phyloP scores from a whole-genome alignment of 2,113 vertebrate species.

The Macrotus californicus region DNA sequence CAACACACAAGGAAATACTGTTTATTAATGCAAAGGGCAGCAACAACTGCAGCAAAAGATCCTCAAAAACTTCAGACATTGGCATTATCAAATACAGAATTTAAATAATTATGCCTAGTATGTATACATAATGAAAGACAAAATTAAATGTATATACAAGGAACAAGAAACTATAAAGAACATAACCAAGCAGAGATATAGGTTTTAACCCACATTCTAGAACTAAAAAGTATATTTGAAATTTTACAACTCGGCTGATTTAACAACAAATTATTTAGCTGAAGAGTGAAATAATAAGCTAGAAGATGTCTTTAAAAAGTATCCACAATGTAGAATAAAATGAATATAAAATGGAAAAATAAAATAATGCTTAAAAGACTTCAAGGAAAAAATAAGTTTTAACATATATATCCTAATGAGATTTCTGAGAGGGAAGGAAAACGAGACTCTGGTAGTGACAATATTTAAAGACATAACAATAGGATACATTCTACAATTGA shows the following conservation, averaged over 20 bases:
- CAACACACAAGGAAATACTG: neutral
- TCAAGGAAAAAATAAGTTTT: neutral
- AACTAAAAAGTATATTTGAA: neutral
- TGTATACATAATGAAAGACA: neutral
- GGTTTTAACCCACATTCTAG: neutral
- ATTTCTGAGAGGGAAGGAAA: neutral
- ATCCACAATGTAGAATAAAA: neutral
- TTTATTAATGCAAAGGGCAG: neutral
- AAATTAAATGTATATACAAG: neutral
- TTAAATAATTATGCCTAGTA: neutral
- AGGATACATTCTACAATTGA: neutral
- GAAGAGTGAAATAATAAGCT: neutral
- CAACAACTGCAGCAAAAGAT: neutral
- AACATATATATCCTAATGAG: neutral
- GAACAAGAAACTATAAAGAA: neutral
- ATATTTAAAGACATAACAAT: neutral
- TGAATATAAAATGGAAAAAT: neutral
- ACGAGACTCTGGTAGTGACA: neutral
- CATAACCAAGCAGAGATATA: neutral
- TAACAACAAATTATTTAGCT: neutral
- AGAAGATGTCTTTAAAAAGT: neutral
- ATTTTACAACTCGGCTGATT: neutral
- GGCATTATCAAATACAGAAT: neutral
- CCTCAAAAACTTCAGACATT: neutral
- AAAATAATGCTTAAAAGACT: neutral